Conservation (phyloP, 1,140 invertebrate species). For the Spodoptera frugiperda region DNA sequence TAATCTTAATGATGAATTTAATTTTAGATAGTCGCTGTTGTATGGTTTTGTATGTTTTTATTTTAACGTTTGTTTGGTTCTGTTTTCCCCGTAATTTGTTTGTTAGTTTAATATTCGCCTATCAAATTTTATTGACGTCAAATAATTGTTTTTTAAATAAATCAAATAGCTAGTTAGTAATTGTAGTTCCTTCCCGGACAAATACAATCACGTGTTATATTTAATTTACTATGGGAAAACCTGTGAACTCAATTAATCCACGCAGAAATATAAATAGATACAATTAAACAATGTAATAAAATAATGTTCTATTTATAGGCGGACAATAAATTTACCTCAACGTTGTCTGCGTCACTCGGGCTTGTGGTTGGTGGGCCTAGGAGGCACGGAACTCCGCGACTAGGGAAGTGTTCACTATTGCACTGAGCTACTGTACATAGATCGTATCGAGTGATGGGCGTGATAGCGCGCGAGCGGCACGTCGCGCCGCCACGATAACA, state of each 20-base stretch:
- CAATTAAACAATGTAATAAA: background rate
- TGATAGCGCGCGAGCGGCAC: background rate
- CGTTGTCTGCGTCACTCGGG: too few species aligned
- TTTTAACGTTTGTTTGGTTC: too few species aligned
- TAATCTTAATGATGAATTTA: too few species aligned
- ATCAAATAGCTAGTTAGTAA: too few species aligned
- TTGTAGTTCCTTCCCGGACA: background rate
- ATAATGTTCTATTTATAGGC: constrained; percentile 9
- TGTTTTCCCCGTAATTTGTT: too few species aligned
- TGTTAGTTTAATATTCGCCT: too few species aligned
- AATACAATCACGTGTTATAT: background rate
- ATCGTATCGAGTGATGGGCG: background rate
- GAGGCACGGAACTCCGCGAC: background rate
- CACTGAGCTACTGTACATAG: background rate
- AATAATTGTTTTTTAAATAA: background rate
- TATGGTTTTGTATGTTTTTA: too few species aligned
- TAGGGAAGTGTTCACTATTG: background rate
- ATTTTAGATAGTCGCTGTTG: too few species aligned
- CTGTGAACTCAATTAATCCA: background rate
- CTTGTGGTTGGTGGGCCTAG: background rate
- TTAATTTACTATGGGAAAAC: constrained; percentile 4
- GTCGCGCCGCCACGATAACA: constrained; percentile 17
- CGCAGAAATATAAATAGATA: background rate
- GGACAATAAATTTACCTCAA: constrained; percentile 27
- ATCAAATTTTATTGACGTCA: too few species aligned